phyloP scores from a whole-genome alignment of 2,113 vertebrate species.

The Zapornia atra region DNA sequence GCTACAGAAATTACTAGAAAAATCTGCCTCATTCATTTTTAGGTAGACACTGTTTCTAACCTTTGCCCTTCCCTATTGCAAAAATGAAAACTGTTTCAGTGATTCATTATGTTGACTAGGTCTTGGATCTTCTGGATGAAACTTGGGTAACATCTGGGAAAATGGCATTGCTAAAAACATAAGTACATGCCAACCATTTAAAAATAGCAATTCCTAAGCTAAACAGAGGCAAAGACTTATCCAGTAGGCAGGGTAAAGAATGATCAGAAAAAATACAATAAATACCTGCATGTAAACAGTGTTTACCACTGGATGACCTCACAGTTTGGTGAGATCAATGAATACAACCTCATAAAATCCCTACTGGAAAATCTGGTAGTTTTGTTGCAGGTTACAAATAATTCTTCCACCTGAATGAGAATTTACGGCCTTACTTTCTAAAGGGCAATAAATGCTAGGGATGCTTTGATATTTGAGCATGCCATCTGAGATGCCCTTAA shows the following conservation, averaged over 20 bases:
- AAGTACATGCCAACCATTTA: background rate
- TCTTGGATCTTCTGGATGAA: background rate
- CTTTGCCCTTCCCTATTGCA: background rate
- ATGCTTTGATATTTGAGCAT: conserved; percentile 46
- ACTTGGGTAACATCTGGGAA: background rate
- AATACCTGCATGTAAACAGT: background rate
- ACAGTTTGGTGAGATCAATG: background rate
- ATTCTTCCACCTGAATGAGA: background rate
- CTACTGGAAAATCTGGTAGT: background rate
- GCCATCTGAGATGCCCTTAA: background rate
- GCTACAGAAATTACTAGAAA: background rate
- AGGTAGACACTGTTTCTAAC: background rate
- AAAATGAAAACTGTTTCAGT: background rate
- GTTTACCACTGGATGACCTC: background rate
- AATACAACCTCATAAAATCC: background rate
- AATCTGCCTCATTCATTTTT: background rate
- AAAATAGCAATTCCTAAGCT: background rate
- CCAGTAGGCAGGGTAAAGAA: background rate
- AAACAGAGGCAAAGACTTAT: background rate
- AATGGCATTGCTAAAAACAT: background rate
- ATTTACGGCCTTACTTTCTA: conserved; percentile 2
- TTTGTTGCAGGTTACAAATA: conserved; percentile 9
- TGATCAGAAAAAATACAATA: background rate
- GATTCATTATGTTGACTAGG: background rate
- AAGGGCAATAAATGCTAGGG: background rate